A percentile compares a stretch with the other conserved stretches of the same genome.
These are phyloP conservation scores for Araneus ventricosus DNA, from an alignment of 1,140 invertebrate genomes.

Conservation along the genomic window DNA sequence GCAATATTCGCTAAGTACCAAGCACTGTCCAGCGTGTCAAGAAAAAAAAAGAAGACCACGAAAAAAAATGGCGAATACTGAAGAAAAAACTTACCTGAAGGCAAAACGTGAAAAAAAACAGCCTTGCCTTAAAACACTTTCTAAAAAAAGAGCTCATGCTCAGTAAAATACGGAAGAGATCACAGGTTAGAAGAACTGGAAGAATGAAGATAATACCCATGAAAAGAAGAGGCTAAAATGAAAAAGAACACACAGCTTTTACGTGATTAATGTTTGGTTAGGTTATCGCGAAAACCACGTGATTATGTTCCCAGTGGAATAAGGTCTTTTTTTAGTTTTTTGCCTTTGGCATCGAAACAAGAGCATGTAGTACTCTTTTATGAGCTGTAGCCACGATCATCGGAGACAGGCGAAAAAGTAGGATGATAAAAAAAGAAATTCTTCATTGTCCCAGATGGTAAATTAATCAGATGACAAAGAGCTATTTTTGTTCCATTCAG, in stretches of 20 bases:
- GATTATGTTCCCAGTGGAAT: constrained; percentile 30
- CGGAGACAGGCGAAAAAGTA: neutral
- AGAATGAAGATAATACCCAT: constrained; percentile 39
- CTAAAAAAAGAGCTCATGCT: neutral
- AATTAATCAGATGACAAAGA: constrained; percentile 14
- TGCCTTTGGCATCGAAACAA: neutral
- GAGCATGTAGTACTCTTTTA: neutral
- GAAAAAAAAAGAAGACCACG: neutral
- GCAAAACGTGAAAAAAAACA: neutral
- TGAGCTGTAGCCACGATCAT: neutral
- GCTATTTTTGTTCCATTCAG: neutral
- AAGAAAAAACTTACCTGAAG: neutral
- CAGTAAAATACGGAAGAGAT: constrained; percentile 13
- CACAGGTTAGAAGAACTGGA: neutral
- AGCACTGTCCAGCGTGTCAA: neutral
- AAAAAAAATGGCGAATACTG: neutral
- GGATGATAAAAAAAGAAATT: neutral
- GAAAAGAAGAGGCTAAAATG: neutral
- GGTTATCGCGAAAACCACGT: constrained; percentile 52
- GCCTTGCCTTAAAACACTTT: neutral
- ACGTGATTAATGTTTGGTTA: constrained; percentile 61
- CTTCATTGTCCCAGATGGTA: neutral
- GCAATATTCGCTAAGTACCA: constrained; percentile 11
- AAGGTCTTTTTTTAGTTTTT: neutral
- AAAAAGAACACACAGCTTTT: constrained; percentile 50